Evolutionary conservation across 1,140 invertebrate genomes (phyloP).

Genomic region (Drosophila gunungcola): DNA sequence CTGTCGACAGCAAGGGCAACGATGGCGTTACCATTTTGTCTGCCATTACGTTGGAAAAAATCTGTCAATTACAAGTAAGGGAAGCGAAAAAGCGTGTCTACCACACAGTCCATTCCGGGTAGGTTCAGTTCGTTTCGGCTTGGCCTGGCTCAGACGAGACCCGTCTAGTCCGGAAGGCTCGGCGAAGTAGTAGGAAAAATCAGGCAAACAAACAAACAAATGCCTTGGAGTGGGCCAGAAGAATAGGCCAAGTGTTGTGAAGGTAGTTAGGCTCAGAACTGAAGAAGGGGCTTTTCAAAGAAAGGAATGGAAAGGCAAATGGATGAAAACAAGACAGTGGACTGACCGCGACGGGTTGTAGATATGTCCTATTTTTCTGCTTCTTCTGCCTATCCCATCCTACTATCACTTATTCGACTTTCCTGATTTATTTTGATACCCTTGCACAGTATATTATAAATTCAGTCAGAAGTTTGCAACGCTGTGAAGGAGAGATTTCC

Average conservation of each 20-base stretch:
- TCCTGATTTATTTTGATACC: not conserved
- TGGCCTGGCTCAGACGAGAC: conserved; percentile 10
- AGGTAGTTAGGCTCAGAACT: conserved; percentile 6
- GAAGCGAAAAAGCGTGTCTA: conserved; percentile 77
- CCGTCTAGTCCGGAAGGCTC: conserved; percentile 13
- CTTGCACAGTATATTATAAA: no score
- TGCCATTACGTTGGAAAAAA: conserved; percentile 69
- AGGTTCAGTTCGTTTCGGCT: conserved; percentile 10
- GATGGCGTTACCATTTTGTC: conserved; percentile 70
- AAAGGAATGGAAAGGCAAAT: conserved; percentile 2
- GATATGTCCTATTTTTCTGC: conserved; percentile 23
- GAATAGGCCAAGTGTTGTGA: conserved; percentile 27
- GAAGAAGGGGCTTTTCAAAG: not conserved
- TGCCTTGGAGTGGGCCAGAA: conserved; percentile 9
- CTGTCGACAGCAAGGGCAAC: conserved; percentile 33
- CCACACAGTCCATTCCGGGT: conserved; percentile 43
- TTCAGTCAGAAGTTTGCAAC: no score
- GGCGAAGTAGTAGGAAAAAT: conserved; percentile 18
- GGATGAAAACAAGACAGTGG: conserved; percentile 27
- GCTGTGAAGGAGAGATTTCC: no score
- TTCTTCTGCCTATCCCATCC: not conserved
- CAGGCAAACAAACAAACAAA: conserved; percentile 46
- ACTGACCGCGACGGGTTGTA: conserved; percentile 44
- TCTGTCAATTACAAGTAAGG: conserved; percentile 75
- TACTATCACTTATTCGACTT: conserved; percentile 24